These are phyloP conservation scores for Chironomus tentans DNA, from an alignment of 2,888 invertebrate species.

Conservation along the genomic window DNA sequence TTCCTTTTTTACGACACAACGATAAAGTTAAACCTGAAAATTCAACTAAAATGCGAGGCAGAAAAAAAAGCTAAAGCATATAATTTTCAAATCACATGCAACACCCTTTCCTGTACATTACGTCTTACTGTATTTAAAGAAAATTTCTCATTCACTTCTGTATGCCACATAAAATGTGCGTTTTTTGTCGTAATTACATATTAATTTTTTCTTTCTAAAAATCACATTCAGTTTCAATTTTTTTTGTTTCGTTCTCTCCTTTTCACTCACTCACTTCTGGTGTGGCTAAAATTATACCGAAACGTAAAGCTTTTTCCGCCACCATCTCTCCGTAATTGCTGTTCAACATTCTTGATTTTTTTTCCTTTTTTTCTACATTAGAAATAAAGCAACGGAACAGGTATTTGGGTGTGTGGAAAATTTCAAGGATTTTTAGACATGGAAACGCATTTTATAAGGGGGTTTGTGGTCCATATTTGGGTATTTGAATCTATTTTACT, in stretches of 20 bases:
- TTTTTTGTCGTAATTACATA: slow-evolving; percentile 17
- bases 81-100: slow-evolving; percentile 26
- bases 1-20: too few relatives aligned
- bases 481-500: too few relatives aligned
- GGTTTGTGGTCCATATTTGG: too few relatives aligned
- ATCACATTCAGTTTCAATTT: neutral
- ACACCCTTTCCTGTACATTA: slow-evolving; percentile 16
- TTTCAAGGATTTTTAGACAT: too few relatives aligned
- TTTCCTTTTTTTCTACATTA: too few relatives aligned
- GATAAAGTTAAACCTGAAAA: neutral
- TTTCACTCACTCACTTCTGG: neutral
- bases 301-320: slow-evolving; percentile 5
- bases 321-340: neutral
- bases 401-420: too few relatives aligned
- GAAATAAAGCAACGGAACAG: too few relatives aligned
- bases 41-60: neutral
- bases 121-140: neutral
- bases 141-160: neutral
- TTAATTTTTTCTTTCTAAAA: neutral
- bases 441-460: too few relatives aligned
- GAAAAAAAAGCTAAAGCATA: slow-evolving; percentile 3
- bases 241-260: neutral
- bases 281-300: neutral
- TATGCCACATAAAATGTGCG: slow-evolving; percentile 12
- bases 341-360: neutral